These are phyloP conservation scores for Rhagium mordax DNA, from an alignment of 2,888 invertebrate genomes.

Conservation along the genomic window DNA sequence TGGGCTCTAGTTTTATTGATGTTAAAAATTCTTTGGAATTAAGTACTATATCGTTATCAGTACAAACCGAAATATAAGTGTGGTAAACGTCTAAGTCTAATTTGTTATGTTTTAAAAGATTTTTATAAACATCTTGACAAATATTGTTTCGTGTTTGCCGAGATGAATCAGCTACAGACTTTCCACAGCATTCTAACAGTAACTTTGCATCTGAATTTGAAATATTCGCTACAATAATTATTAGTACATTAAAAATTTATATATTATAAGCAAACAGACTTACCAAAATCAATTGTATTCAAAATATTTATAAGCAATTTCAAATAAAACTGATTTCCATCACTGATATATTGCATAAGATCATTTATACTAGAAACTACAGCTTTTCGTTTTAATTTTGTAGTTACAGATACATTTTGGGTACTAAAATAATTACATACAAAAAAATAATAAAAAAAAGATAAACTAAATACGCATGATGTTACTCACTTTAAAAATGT, in stretches of 20 bases:
- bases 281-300: conserved; percentile 32
- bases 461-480: background rate
- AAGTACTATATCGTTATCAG: conserved; percentile 73
- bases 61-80: conserved; percentile 74
- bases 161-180: conserved; percentile 72
- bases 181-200: conserved; percentile 74
- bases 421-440: conserved; percentile 1
- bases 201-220: conserved; percentile 70
- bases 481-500: background rate
- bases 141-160: conserved; percentile 70
- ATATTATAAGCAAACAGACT: conserved; percentile 14
- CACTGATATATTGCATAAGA: conserved; percentile 13
- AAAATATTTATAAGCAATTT: conserved; percentile 33
- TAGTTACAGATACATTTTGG: background rate
- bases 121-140: conserved; percentile 73
- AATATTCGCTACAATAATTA: conserved; percentile 54
- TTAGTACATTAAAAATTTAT: conserved; percentile 5
- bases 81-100: conserved; percentile 73
- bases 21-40: conserved; percentile 70
- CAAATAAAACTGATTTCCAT: conserved; percentile 34
- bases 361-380: conserved; percentile 7
- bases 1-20: conserved; percentile 71
- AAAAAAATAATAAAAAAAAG: background rate
- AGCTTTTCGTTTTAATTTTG: background rate
- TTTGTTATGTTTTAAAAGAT: conserved; percentile 69